Conservation (phyloP, 2,797 vertebrate genomes). For the Pterois miles region DNA sequence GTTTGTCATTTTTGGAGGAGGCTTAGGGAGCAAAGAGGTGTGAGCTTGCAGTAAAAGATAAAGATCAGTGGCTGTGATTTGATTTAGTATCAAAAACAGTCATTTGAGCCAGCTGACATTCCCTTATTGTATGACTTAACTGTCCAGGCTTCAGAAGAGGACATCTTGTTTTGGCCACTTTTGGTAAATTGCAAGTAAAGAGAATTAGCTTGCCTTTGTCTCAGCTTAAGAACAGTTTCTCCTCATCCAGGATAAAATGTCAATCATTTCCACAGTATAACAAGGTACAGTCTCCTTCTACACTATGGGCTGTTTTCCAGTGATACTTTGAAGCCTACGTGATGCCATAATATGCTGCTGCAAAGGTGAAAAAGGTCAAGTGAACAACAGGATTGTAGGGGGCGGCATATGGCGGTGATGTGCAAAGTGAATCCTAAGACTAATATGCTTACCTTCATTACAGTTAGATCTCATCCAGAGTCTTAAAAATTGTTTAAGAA, state of each 20-base stretch:
- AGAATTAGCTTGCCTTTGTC: constrained; percentile 35
- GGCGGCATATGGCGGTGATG: constrained; percentile 67
- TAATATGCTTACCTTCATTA: constrained; percentile 72
- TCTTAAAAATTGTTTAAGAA: constrained; percentile 37
- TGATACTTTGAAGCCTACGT: neutral
- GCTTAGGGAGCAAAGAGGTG: neutral
- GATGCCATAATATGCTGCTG: constrained; percentile 1
- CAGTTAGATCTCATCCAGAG: constrained; percentile 9
- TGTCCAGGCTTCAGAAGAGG: constrained; percentile 16
- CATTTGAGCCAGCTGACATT: constrained; percentile 20
- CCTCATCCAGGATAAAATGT: constrained; percentile 18
- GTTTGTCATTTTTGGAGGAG: neutral
- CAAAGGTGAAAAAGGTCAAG: constrained; percentile 64
- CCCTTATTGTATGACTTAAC: neutral
- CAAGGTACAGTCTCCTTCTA: neutral
- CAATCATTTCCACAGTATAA: neutral
- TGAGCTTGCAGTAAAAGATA: neutral
- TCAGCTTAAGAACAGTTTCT: constrained; percentile 26
- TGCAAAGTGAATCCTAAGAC: constrained; percentile 57
- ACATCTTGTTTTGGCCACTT: constrained; percentile 24
- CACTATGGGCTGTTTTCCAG: constrained; percentile 9
- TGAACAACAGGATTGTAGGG: constrained; percentile 63
- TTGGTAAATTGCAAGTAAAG: constrained; percentile 33
- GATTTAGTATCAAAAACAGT: constrained; percentile 33
- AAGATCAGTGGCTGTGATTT: constrained; percentile 7